Percentiles rank a stretch among this genome's conserved stretches.
Conservation (phyloP, 2,888 invertebrate genomes). For the Parelbella ahira region DNA sequence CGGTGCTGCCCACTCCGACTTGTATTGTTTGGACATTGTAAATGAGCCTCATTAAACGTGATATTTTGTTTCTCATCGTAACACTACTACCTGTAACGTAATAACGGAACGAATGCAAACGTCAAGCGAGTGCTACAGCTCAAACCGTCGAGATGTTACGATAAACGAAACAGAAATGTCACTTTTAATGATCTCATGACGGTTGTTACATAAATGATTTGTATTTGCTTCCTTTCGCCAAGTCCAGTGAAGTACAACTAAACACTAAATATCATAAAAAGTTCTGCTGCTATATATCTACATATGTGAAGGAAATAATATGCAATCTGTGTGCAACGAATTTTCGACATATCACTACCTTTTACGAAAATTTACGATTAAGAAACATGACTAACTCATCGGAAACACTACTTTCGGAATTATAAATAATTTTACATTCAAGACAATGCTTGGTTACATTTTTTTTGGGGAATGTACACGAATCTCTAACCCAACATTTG, state of each 20-base stretch:
- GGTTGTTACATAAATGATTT: constrained; percentile 4
- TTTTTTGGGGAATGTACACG: too few species aligned
- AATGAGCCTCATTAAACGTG: constrained; percentile 8
- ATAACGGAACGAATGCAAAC: constrained; percentile 1
- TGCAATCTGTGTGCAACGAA: constrained; percentile 12
- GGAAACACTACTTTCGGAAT: too few species aligned
- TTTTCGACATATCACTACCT: constrained; percentile 22
- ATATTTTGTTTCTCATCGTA: constrained; percentile 3
- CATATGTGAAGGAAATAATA: too few species aligned
- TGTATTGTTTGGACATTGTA: too few species aligned
- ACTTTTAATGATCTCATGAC: constrained; percentile 9
- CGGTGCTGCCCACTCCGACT: too few species aligned
- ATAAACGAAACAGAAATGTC: constrained; percentile 6
- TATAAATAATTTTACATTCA: too few species aligned
- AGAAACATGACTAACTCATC: too few species aligned
- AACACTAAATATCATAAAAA: not conserved
- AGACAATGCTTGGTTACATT: too few species aligned
- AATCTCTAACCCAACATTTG: too few species aligned
- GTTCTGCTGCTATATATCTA: too few species aligned
- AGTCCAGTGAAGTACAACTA: constrained; percentile 4
- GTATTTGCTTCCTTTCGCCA: constrained; percentile 2
- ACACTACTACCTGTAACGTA: constrained; percentile 8
- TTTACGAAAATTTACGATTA: constrained; percentile 13
- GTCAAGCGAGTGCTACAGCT: constrained; percentile 1
- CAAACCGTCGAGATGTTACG: too few species aligned